These are phyloP conservation scores for Megalopta genalis DNA, from an alignment of 1,140 invertebrate genomes.

Conservation along the genomic window DNA sequence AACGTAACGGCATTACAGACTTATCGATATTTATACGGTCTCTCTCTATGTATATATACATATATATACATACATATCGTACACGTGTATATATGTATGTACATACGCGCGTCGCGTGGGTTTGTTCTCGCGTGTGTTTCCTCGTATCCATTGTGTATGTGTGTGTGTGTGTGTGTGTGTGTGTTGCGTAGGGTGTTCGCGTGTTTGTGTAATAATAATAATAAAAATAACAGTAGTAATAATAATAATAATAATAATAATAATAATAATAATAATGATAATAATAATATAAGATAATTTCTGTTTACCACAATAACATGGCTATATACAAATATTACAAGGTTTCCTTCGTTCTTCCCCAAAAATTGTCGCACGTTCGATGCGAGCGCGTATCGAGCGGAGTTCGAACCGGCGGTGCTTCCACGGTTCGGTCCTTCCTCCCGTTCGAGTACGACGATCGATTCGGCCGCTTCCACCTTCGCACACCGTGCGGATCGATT, in stretches of 20 bases:
- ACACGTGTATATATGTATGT: conserved; percentile 18
- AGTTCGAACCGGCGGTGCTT: conserved; percentile 16
- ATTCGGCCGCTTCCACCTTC: too few species aligned
- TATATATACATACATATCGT: not conserved
- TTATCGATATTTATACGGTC: conserved; percentile 45
- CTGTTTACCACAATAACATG: conserved; percentile 60
- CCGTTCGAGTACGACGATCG: too few species aligned
- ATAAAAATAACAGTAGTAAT: conserved; percentile 2
- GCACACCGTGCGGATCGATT: too few species aligned
- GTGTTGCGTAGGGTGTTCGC: too few species aligned
- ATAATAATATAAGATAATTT: conserved; percentile 40
- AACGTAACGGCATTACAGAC: conserved; percentile 73
- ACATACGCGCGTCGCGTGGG: too few species aligned
- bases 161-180: conserved; percentile 28
- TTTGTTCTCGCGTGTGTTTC: conserved; percentile 28
- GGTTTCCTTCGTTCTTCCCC: conserved; percentile 5
- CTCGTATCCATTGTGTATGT: too few species aligned
- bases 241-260: conserved; percentile 33
- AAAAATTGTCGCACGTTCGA: conserved; percentile 30
- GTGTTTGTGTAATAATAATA: conserved; percentile 51
- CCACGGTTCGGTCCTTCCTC: not conserved
- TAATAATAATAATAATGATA: not conserved
- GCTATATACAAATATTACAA: conserved; percentile 68
- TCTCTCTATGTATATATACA: conserved; percentile 32
- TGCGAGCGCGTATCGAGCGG: conserved; percentile 8